These are phyloP conservation scores for Drosophila diplacantha DNA, from an alignment of 2,888 invertebrate genomes.

Conservation along the genomic window DNA sequence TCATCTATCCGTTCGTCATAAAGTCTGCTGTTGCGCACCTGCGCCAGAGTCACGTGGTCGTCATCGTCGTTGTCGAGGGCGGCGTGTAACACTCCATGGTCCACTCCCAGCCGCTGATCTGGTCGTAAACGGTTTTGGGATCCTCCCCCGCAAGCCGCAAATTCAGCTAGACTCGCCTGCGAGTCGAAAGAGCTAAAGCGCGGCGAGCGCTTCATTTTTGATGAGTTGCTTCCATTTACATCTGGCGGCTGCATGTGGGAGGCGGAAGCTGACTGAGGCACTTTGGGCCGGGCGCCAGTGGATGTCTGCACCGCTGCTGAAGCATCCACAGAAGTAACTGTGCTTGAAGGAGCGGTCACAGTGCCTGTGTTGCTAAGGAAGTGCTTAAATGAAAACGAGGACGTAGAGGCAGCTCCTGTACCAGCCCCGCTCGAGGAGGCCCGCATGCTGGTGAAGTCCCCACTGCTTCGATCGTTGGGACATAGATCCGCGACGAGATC, in stretches of 20 bases:
- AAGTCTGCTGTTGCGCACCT: conserved; percentile 58
- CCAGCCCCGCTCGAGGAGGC: conserved; percentile 76
- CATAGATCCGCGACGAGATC: conserved; percentile 72
- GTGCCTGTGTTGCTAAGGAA: conserved; percentile 84
- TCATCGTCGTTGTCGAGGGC: conserved; percentile 50
- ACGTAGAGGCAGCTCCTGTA: conserved; percentile 37
- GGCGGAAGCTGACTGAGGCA: conserved; percentile 78
- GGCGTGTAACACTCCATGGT: conserved; percentile 38
- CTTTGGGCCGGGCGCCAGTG: conserved; percentile 89
- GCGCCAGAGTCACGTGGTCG: conserved; percentile 53
- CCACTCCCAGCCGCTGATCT: conserved; percentile 44
- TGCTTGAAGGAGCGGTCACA: conserved; percentile 68
- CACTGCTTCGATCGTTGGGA: conserved; percentile 52
- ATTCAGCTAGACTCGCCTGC: conserved; percentile 78
- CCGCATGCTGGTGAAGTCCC: conserved; percentile 70
- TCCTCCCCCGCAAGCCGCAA: conserved; percentile 59
- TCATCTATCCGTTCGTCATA: conserved; percentile 63
- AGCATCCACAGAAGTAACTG: conserved; percentile 55
- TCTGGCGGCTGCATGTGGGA: conserved; percentile 61
- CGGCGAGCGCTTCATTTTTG: conserved; percentile 78
- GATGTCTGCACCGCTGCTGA: conserved; percentile 68
- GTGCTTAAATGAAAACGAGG: conserved; percentile 86
- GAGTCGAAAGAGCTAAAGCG: conserved; percentile 78
- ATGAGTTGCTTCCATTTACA: conserved; percentile 57
- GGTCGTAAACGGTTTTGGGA: conserved; percentile 35